Evolutionary conservation across 2,113 vertebrate species (phyloP), one percentile per base, ranked within the genome.

Genomic region (Lepus americanus): DNA sequence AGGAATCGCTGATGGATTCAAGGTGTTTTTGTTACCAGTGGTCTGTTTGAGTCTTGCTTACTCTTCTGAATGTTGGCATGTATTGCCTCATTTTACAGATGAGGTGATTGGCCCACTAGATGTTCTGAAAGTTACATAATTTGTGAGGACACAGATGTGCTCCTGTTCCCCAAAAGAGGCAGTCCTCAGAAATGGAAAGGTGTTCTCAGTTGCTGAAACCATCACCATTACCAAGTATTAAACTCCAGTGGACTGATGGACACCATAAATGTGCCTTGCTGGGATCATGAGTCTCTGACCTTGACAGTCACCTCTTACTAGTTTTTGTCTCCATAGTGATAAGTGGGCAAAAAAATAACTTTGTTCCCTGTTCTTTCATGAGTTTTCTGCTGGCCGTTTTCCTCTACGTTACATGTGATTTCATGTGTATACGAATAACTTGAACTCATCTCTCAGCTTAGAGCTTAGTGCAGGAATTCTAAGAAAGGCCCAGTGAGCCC

Each of bases 21-120:
- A 81, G 61, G 51, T n/a, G 6, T 25, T 36, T 33, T 80, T 82
- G 51, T 85, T 79, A 78, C 17, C 20, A 13, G 27, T 66, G 55
- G 25, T 76, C 20, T 93, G 31, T 53, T 55, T 82, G 69, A 36
- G 88, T 72, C 67, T 72, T 94, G 84, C 13, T 94, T 90, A 44
- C 8, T 90, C 29, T 76, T 39, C 13, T 94, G 89, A 92, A 29
- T 31, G 49, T 90, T 94, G 55, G 9, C 16, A 72, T 78, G 16
- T 94, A 87, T 79, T 87, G 44, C 22, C 29, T 6, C 66, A 74
- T 88, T 93, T 88, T 80, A 91, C 6, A 55, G 13, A n/a, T 80
- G 17, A 63, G 51, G 29, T 64, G 80, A 70, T n/a, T 80, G 79
- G n/a, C 1, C 11, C 9, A 23, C 31, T 79, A 59, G 14, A 67